Conservation (phyloP, 2,113 vertebrate genomes). For the Dermatemys mawii region DNA sequence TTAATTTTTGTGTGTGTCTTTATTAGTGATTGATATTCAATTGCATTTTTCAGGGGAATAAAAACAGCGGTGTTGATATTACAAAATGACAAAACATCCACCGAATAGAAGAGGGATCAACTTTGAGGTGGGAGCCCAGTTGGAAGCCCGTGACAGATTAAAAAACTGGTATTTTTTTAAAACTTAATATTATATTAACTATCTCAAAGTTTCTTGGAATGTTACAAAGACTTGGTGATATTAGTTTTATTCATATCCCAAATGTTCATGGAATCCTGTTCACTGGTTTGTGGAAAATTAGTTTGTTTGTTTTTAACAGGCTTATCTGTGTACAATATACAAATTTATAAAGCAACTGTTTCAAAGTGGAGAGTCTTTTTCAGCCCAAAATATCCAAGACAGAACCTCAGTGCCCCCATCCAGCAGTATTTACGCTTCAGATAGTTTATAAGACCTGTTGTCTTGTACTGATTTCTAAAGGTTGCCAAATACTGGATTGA, state of each 20-base stretch:
- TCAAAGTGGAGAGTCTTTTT: accelerated
- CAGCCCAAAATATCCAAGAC: background rate
- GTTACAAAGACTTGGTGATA: background rate
- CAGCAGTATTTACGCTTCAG: background rate
- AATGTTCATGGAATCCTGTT: conserved; percentile 39
- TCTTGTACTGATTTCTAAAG: background rate
- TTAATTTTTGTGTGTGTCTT: conserved; percentile 65
- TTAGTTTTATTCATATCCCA: background rate
- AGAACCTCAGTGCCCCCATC: background rate
- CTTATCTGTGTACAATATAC: background rate
- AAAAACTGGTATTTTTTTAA: conserved; percentile 94
- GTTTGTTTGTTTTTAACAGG: background rate
- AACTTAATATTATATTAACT: conserved; percentile 74
- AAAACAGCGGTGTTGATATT: conserved; percentile 82
- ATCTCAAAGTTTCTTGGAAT: background rate
- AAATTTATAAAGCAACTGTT: background rate
- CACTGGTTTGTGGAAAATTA: conserved; percentile 42
- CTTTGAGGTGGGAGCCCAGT: conserved; percentile 96
- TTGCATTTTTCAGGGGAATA: conserved; percentile 87
- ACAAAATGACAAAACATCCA: conserved; percentile 97
- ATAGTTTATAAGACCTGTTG: background rate
- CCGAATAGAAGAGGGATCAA: conserved; percentile 94
- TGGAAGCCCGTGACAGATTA: conserved; percentile 95
- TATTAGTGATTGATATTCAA: conserved; percentile 78
- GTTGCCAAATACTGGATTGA: background rate